A percentile compares a stretch with the other conserved stretches of the same genome.
These are phyloP conservation scores for Actinia equina DNA, from an alignment of 64 coral and sea anemone genomes.

Conservation along the genomic window DNA sequence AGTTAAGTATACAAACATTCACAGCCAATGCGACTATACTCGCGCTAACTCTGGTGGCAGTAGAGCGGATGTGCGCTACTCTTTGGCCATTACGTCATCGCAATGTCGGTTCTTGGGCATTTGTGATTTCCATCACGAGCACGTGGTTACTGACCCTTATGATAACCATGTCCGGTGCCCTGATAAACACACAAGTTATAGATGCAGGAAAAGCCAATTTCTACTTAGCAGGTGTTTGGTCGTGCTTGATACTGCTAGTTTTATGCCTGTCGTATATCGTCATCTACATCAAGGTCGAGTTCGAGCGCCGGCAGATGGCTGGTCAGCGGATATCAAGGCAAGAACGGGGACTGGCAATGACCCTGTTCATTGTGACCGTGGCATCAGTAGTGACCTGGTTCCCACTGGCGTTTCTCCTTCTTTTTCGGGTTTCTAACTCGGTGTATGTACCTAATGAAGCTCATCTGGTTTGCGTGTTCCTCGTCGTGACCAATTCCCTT, in stretches of 20 bases:
- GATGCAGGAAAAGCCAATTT: not conserved
- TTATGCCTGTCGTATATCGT: not conserved
- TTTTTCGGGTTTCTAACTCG: not conserved
- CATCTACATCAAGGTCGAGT: not conserved
- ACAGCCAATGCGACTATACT: not conserved
- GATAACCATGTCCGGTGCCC: not conserved
- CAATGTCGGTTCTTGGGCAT: not conserved
- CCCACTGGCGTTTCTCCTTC: not conserved
- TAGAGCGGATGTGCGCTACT: slow-evolving; percentile 17
- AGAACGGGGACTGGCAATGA: not conserved
- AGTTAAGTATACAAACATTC: not conserved
- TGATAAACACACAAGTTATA: not conserved
- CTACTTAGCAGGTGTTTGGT: not conserved
- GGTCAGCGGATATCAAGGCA: slow-evolving; percentile 9
- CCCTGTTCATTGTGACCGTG: slow-evolving; percentile 11
- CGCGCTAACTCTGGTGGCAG: not conserved
- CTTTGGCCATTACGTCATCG: slow-evolving; percentile 12
- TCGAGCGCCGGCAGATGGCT: not conserved
- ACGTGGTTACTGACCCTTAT: not conserved
- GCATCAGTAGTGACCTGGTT: slow-evolving; percentile 11
- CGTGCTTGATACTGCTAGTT: not conserved
- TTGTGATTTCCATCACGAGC: not conserved
- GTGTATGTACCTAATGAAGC: not conserved
- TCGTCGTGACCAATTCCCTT: not conserved
- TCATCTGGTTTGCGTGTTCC: not conserved